Conservation (phyloP, 1,140 invertebrate species). For the Eciton burchellii region DNA sequence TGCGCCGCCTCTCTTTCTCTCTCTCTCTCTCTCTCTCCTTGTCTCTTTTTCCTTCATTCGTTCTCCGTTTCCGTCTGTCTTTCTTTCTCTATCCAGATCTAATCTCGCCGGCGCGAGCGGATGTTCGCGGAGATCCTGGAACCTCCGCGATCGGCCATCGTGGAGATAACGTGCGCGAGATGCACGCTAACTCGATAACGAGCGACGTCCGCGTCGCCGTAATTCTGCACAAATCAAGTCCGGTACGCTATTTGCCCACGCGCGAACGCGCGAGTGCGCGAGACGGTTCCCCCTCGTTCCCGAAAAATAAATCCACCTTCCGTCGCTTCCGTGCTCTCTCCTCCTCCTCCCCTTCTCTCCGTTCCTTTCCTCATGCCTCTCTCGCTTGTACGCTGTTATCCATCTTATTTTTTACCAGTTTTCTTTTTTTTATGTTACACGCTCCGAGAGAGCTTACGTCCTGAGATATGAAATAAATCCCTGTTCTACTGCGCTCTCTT, state of each 20-base stretch:
- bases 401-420: constrained; percentile 50
- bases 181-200: constrained; percentile 57
- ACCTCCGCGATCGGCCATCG: background rate
- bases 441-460: constrained; percentile 34
- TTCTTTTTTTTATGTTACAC: constrained; percentile 36
- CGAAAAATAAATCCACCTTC: constrained; percentile 44
- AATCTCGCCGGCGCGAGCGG: constrained; percentile 21
- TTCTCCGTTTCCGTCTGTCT: no score
- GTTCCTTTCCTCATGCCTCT: background rate
- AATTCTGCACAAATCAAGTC: constrained; percentile 75
- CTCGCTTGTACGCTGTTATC: constrained; percentile 12
- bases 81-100: constrained; percentile 18
- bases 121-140: constrained; percentile 16
- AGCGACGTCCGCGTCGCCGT: constrained; percentile 1
- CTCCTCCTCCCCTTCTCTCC: background rate
- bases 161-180: constrained; percentile 45
- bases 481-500: constrained; percentile 37
- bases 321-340: no score
- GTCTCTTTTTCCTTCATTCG: background rate
- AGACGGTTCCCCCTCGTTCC: background rate
- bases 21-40: background rate
- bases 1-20: constrained; percentile 6
- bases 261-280: background rate
- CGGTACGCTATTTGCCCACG: constrained; percentile 25
- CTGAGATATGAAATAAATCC: constrained; percentile 58